Percentiles rank a stretch among this genome's conserved stretches.
These are phyloP conservation scores for Paramuricea clavata DNA, from an alignment of 92 coral and sea anemone genomes.

Conservation along the genomic window DNA sequence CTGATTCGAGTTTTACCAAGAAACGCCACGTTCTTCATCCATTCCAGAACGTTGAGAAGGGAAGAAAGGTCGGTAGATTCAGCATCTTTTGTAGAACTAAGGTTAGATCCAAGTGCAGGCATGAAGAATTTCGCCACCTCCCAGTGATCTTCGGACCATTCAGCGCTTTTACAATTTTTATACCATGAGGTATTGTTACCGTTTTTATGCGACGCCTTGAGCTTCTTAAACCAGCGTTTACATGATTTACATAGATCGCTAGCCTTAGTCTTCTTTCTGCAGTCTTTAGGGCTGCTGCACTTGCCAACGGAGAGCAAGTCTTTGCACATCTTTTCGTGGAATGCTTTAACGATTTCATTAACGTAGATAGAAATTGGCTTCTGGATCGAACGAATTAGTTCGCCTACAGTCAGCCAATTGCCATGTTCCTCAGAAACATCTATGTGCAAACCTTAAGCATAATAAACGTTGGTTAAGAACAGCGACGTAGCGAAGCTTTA, in stretches of 20 bases:
- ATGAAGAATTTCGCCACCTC: constrained; percentile 60
- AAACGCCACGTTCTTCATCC: constrained; percentile 41
- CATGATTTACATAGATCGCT: neutral
- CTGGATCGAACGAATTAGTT: constrained; percentile 21
- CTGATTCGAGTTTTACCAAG: neutral
- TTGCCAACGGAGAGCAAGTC: neutral
- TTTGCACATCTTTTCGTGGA: neutral
- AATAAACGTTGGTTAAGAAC: no score
- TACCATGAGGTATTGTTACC: neutral
- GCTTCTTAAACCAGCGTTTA: neutral
- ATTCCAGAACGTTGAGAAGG: constrained; percentile 13
- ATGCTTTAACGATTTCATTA: neutral
- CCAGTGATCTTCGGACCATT: constrained; percentile 34
- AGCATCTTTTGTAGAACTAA: constrained; percentile 41
- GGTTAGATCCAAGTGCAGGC: constrained; percentile 48
- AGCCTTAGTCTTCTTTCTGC: neutral
- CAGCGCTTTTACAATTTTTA: neutral
- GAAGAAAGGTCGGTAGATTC: constrained; percentile 1
- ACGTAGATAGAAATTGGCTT: neutral
- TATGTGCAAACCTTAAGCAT: no score
- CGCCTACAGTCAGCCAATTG: constrained; percentile 20
- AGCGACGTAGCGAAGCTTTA: no score
- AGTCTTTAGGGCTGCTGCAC: neutral
- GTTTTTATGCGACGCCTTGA: neutral
- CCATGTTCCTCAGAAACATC: no score